Percentiles rank a stretch among this genome's conserved stretches.
phyloP scores from a whole-genome alignment of 2,113 vertebrate species.

The Haemorhous mexicanus region DNA sequence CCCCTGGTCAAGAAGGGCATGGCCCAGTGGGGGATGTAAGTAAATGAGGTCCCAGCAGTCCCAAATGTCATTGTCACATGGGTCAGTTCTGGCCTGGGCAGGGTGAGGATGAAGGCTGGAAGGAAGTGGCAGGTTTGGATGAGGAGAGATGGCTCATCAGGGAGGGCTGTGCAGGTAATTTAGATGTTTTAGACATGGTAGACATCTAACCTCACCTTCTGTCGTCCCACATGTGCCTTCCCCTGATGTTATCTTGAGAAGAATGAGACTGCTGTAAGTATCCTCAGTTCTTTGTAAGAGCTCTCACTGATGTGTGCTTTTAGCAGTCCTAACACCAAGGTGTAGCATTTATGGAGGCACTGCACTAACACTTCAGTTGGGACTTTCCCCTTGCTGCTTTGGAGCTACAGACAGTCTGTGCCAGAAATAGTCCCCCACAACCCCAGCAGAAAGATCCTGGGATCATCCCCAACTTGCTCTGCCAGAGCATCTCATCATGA shows the following conservation, averaged over 20 bases:
- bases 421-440: not conserved
- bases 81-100: not conserved
- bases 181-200: not conserved
- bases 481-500: not conserved
- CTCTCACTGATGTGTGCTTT: not conserved
- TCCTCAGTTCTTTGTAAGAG: not conserved
- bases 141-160: not conserved
- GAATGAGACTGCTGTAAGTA: not conserved
- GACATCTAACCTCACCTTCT: not conserved
- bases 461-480: not conserved
- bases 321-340: not conserved
- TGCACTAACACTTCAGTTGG: not conserved
- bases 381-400: not conserved
- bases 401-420: not conserved
- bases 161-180: not conserved
- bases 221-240: not conserved
- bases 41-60: not conserved
- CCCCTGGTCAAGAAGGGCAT: not conserved
- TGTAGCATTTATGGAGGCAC: not conserved
- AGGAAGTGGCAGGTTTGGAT: not conserved
- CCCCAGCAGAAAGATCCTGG: not conserved
- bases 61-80: fast-evolving
- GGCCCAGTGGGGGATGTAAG: not conserved
- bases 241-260: not conserved
- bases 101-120: not conserved